phyloP scores from a whole-genome alignment of 1,140 invertebrate species.

The Platorchestia sp. region DNA sequence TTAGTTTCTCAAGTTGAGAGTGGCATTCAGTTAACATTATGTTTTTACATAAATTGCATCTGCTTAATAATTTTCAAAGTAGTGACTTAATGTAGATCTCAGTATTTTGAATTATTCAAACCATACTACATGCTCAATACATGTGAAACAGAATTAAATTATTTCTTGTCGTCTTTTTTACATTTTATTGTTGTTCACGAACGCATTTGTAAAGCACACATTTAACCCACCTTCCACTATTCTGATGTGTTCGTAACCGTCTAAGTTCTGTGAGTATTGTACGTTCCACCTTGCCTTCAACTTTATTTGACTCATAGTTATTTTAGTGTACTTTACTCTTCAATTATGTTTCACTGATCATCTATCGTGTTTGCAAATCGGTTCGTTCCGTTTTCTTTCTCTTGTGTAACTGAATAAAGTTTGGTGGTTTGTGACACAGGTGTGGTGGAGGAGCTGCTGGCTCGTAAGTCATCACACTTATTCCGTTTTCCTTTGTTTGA shows the following conservation, averaged over 20 bases:
- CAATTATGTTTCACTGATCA: neutral
- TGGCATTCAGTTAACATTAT: neutral
- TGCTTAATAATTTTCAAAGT: too few species aligned
- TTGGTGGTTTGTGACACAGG: neutral
- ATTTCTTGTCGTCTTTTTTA: neutral
- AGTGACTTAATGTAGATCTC: neutral
- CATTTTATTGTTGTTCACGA: neutral
- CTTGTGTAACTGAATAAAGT: neutral
- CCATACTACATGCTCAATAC: neutral
- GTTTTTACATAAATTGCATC: too few species aligned
- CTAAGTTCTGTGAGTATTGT: neutral
- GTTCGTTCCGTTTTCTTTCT: neutral
- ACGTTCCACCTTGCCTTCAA: neutral
- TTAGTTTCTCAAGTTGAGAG: too few species aligned
- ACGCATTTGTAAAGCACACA: neutral
- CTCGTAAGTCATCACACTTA: constrained; percentile 37
- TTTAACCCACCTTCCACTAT: neutral
- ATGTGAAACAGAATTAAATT: neutral
- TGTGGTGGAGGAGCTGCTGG: constrained; percentile 44
- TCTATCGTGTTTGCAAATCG: neutral
- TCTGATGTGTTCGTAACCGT: neutral
- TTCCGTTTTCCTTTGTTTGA: neutral
- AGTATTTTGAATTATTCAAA: neutral
- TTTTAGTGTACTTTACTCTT: neutral
- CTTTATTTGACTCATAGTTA: neutral